Evolutionary conservation across 2,888 invertebrate genomes (phyloP).

Genomic region (Craniophora ligustri): DNA sequence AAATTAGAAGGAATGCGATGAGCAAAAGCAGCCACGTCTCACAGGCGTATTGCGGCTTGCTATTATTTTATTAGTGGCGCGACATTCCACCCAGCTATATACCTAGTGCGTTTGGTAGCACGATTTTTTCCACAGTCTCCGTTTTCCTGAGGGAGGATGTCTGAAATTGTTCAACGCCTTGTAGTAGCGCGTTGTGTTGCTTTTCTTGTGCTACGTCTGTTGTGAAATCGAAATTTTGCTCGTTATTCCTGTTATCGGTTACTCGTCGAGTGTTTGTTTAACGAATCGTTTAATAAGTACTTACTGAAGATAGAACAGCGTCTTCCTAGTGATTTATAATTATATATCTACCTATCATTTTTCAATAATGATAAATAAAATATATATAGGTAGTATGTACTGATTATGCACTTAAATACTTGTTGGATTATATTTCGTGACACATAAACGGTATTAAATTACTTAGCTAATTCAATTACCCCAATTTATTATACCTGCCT

Average conservation of each 20-base stretch:
- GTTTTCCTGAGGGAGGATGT: conserved; percentile 92
- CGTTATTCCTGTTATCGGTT: conserved; percentile 38
- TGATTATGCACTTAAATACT: no score
- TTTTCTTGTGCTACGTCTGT: conserved; percentile 93
- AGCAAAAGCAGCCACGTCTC: conserved; percentile 60
- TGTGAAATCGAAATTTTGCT: conserved; percentile 56
- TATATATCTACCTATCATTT: no score
- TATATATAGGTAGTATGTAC: no score
- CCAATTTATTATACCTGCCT: background rate
- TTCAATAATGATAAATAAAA: no score
- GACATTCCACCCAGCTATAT: conserved; percentile 68
- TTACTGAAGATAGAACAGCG: conserved; percentile 4
- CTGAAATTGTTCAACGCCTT: conserved; percentile 93
- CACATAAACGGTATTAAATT: background rate
- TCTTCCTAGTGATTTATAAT: no score
- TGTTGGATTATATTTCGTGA: background rate
- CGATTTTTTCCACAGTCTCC: conserved; percentile 94
- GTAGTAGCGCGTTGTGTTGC: conserved; percentile 93
- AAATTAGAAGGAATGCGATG: conserved; percentile 53
- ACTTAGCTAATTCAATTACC: conserved; percentile 9
- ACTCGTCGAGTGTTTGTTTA: conserved; percentile 34
- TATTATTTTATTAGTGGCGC: conserved; percentile 56
- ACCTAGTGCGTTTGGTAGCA: conserved; percentile 96
- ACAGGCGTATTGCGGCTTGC: conserved; percentile 52
- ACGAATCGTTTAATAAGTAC: conserved; percentile 11